Evolutionary conservation across 2,888 invertebrate genomes (phyloP).

Genomic region (Nebria salina): DNA sequence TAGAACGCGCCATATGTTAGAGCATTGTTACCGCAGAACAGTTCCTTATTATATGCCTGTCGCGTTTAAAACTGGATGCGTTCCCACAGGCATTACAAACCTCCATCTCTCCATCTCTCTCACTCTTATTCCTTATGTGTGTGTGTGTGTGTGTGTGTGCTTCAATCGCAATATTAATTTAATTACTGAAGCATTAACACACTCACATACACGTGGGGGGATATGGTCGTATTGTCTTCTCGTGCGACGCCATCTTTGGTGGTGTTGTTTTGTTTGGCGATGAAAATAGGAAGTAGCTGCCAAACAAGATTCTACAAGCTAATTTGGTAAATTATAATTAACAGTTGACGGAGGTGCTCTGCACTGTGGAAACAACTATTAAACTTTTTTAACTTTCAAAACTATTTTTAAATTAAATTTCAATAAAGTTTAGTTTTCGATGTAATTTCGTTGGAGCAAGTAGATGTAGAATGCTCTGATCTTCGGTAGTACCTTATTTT

Average conservation of each 20-base stretch:
- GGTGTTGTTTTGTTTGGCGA: not conserved
- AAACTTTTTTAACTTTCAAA: no score
- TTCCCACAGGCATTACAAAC: not conserved
- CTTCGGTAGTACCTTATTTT: no score
- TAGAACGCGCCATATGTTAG: not conserved
- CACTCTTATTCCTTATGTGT: not conserved
- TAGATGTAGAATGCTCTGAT: no score
- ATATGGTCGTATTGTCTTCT: not conserved
- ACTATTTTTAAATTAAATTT: no score
- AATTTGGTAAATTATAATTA: no score
- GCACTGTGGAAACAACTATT: no score
- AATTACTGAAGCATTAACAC: slow-evolving; percentile 12
- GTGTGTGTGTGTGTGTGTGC: slow-evolving; percentile 3
- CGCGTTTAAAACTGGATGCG: not conserved
- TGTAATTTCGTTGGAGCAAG: no score
- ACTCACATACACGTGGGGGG: not conserved
- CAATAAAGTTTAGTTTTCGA: no score
- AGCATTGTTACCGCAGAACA: not conserved
- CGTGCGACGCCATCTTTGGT: not conserved
- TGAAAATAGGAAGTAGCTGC: no score
- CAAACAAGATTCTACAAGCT: no score
- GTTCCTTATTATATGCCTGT: not conserved
- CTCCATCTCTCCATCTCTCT: not conserved
- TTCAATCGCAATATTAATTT: slow-evolving; percentile 18
- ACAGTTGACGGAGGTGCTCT: no score